These are phyloP conservation scores for Deladenus siricidicola DNA, from an alignment of 2,888 invertebrate species.

Conservation along the genomic window DNA sequence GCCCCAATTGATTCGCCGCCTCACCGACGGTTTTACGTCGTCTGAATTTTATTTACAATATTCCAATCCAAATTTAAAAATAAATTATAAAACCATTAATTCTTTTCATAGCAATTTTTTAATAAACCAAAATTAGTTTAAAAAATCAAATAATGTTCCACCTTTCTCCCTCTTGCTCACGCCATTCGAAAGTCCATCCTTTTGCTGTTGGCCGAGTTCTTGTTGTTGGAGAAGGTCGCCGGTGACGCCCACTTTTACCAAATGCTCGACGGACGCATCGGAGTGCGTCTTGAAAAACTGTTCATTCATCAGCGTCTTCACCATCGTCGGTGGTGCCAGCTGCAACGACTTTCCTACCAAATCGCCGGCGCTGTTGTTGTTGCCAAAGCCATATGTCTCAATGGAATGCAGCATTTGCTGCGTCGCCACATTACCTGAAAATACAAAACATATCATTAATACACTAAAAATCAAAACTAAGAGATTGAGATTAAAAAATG, in stretches of 20 bases:
- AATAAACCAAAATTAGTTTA: no score
- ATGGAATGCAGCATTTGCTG: background rate
- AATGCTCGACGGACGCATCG: background rate
- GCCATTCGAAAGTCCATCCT: background rate
- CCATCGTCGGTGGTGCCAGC: background rate
- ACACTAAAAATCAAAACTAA: no score
- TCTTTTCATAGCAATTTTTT: no score
- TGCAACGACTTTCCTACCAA: background rate
- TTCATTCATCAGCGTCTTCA: background rate
- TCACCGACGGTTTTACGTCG: background rate
- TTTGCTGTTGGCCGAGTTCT: background rate
- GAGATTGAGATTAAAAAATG: no score
- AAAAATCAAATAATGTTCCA: no score
- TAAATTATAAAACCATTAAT: no score
- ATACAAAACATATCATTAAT: no score
- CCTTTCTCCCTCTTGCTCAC: no score
- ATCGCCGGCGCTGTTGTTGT: no score
- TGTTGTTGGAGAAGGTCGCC: background rate
- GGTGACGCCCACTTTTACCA: background rate
- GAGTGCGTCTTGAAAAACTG: no score
- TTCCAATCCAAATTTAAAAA: background rate
- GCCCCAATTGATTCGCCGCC: conserved; percentile 5
- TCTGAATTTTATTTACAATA: background rate
- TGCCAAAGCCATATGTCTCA: background rate
- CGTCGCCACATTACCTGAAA: no score